Evolutionary conservation across 1,140 invertebrate genomes (phyloP), one percentile per base, ranked within the genome.

Genomic region (Drosophila teissieri): DNA sequence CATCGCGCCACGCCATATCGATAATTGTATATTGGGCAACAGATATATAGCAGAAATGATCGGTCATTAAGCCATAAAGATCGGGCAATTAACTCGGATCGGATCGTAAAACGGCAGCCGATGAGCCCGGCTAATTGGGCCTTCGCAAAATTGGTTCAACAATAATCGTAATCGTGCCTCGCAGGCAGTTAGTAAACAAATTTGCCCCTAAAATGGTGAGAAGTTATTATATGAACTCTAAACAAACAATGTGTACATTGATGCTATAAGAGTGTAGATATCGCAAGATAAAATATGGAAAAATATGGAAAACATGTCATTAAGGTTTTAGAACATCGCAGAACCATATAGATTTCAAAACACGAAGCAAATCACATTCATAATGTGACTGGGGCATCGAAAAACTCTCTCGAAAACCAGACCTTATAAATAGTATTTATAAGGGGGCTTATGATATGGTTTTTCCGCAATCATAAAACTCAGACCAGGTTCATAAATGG

Each of bases 11-110:
- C 36, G 34, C 42, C 22, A 34, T 48, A 69, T 15, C 36, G 64
- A n/a, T 70, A 39, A 70, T 70, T 56, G 31, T 48, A 70, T 44
- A 62, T 36, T 46, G 56, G 31, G 39, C 60, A 17, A 34, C 24
- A 42, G 63, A 70, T 68, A 70, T 70, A 70, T 40, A 51, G 17
- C 65, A 70, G 19, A 70, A 62, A 67, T 68, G 64, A 70, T 70
- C 68, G 68, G 52, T 14, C 68, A 70, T 70, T 56, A 69, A 34
- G 51, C 37, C 64, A 49, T 70, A 70, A 70, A 70, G 67, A 69
- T 56, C 64, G 10, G 19, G 64, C 64, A 48, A 70, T 70, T 57
- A 70, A 57, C 64, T 57, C 5, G 55, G 27, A 45, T 61, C 54
- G 39, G 39, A 61, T 69, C 34, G 19, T 46, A 39, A 34, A 69